Conservation (phyloP, 1,140 invertebrate genomes). For the Temnothorax longispinosus region DNA sequence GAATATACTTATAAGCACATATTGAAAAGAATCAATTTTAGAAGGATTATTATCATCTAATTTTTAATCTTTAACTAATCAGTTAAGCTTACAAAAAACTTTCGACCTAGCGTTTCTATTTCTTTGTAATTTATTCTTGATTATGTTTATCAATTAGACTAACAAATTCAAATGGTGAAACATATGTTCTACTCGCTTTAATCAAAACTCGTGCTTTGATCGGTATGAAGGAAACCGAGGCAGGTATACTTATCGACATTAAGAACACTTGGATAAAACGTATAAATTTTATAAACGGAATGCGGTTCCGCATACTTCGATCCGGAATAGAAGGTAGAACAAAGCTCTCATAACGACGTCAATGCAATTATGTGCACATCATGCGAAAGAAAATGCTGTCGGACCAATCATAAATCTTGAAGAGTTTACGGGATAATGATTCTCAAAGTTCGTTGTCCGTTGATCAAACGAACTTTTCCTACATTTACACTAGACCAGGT, state of each 20-base stretch:
- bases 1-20: background rate
- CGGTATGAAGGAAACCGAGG: background rate
- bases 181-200: background rate
- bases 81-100: no score
- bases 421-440: background rate
- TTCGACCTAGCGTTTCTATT: no score
- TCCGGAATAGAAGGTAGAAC: constrained; percentile 17
- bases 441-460: background rate
- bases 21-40: no score
- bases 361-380: constrained; percentile 6
- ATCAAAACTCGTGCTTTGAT: background rate
- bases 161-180: no score
- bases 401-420: constrained; percentile 29
- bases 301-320: constrained; percentile 2
- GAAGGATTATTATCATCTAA: no score
- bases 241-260: background rate
- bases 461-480: background rate
- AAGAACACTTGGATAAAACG: background rate
- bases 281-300: constrained; percentile 32
- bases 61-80: no score
- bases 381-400: background rate
- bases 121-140: no score
- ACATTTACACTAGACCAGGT: background rate
- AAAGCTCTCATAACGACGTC: background rate
- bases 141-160: no score